A percentile compares a stretch with the other conserved stretches of the same genome.
These are phyloP conservation scores for Dendrolimus punctatus DNA, from an alignment of 1,140 invertebrate species.

Conservation along the genomic window DNA sequence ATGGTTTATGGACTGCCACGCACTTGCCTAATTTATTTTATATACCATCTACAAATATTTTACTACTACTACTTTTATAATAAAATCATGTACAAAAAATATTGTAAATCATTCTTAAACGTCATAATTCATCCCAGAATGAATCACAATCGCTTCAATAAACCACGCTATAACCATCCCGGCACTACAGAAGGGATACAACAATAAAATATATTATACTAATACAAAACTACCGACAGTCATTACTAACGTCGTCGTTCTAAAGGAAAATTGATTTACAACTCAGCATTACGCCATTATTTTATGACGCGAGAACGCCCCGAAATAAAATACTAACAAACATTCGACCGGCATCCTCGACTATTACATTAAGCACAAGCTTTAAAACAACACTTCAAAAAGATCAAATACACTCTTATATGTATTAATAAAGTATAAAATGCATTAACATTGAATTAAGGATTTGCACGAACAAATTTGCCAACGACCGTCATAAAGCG, in stretches of 20 bases:
- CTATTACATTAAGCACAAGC: constrained; percentile 48
- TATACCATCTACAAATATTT: no score
- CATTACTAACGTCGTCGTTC: constrained; percentile 59
- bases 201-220: constrained; percentile 40
- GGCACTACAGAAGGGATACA: constrained; percentile 2
- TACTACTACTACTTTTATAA: no score
- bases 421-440: constrained; percentile 19
- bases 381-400: constrained; percentile 8
- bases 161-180: no score
- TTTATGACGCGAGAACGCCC: constrained; percentile 66
- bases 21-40: no score
- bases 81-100: no score
- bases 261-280: constrained; percentile 66
- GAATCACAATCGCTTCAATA: no score
- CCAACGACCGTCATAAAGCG: constrained; percentile 61
- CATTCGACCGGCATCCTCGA: constrained; percentile 65
- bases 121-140: constrained; percentile 5
- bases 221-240: constrained; percentile 57
- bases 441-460: constrained; percentile 8
- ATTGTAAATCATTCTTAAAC: no score
- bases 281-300: constrained; percentile 66
- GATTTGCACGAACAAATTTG: constrained; percentile 20
- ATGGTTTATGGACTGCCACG: no score
- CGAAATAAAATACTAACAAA: constrained; percentile 70
- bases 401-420: constrained; percentile 8